Conservation (phyloP, 2,113 vertebrate genomes). For the Eubucco bourcierii region DNA sequence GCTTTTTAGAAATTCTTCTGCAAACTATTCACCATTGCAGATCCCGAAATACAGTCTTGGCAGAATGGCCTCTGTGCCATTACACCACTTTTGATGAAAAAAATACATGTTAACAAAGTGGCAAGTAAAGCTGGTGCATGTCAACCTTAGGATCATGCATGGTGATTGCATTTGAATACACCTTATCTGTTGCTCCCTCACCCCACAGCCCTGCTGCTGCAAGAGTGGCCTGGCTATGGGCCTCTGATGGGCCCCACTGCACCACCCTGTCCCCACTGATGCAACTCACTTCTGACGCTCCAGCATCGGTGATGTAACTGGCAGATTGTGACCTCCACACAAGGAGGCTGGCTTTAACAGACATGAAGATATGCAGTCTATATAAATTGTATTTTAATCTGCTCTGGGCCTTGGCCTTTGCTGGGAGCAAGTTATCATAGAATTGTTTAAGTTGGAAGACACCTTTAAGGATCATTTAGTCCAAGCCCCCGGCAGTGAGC, state of each 20-base stretch:
- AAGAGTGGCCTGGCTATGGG: fast-evolving
- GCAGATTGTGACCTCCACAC: too few relatives aligned
- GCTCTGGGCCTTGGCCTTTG: too few relatives aligned
- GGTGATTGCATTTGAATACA: fast-evolving
- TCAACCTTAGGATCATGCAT: fast-evolving
- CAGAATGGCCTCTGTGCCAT: not conserved
- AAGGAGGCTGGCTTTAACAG: too few relatives aligned
- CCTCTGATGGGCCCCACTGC: not conserved
- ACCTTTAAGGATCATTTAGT: too few relatives aligned
- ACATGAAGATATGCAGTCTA: fast-evolving
- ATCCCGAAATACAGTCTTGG: not conserved
- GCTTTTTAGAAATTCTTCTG: not conserved
- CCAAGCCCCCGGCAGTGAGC: too few relatives aligned
- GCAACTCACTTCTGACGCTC: not conserved
- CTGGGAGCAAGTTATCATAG: fast-evolving
- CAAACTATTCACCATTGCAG: fast-evolving
- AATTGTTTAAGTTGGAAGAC: too few relatives aligned
- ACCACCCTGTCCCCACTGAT: not conserved
- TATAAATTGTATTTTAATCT: fast-evolving
- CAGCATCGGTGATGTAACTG: fast-evolving
- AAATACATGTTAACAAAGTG: fast-evolving
- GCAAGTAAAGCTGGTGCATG: fast-evolving
- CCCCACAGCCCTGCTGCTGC: fast-evolving
- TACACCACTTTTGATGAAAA: not conserved
- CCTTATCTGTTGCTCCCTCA: fast-evolving